Percentiles rank a stretch among this genome's conserved stretches.
Evolutionary conservation across 2,888 invertebrate species (phyloP).

Genomic region (Erebia aethiops): DNA sequence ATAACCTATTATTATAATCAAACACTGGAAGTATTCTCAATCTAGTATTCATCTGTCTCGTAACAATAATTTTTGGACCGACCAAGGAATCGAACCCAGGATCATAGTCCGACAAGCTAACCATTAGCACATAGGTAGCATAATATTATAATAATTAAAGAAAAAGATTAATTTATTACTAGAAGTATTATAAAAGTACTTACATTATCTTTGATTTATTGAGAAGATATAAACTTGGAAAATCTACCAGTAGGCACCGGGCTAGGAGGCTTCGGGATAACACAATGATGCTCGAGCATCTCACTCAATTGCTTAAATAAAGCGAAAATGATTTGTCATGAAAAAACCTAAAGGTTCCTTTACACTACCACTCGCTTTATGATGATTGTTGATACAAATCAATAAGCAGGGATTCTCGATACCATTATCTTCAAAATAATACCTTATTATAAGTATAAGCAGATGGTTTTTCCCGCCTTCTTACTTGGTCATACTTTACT

Average conservation of each 20-base stretch:
- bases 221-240: neutral
- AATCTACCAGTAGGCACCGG: neutral
- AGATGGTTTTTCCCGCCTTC: neutral
- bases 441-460: neutral
- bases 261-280: neutral
- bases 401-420: neutral
- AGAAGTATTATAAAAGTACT: neutral
- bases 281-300: neutral
- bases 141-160: neutral
- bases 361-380: neutral
- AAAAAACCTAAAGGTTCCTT: neutral
- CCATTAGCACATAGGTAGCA: neutral
- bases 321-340: conserved; percentile 1
- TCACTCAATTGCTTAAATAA: neutral
- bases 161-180: neutral
- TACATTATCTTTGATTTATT: neutral
- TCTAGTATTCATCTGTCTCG: neutral
- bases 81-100: neutral
- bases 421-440: neutral
- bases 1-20: too few relatives aligned
- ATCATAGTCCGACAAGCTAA: neutral
- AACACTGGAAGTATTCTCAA: too few relatives aligned
- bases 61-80: neutral
- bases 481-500: neutral
- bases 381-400: neutral